Base-by-base conservation (phyloP, 2,113 vertebrate genomes). In the Theristicus caerulescens region DNA sequence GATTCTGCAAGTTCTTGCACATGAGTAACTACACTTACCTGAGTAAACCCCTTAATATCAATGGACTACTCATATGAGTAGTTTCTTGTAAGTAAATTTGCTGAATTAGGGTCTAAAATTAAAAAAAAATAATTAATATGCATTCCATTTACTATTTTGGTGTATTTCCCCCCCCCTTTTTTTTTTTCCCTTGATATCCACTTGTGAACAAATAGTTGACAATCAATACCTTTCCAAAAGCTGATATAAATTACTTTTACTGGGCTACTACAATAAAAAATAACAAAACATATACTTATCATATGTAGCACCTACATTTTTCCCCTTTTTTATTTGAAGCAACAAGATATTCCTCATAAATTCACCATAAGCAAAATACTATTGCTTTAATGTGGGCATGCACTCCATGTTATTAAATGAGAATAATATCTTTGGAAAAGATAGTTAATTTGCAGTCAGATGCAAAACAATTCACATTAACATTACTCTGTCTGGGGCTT, bases 161-260 rank as follows among this genome's bases (percentile, higher is more conserved):
- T 44, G 11, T 16, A 19, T 54, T 74, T 4, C 10, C 8, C 18
- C 10, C 1, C 2, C 2, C 4, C n/a, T n/a, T n/a, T 24, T 46
- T 80, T 44, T 36, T 86, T 94, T 79, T 84, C 12, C 9, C 24
- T 18, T 36, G 1, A 74, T 11, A 36, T 74, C 16, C 38, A 58
- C 6, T 36, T 58, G 5, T 65, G 21, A 84, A 73, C 2, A 86
- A 89, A 62, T 58, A 81, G 26, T 59, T 81, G 19, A 29, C 34
- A n/a, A 79, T 42, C 66, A 57, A 27, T 54, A 66, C 47, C 96
- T 97, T 97, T 96, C 69, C 47, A 94, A 73, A 59, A 51, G 78
- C 49, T 77, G 44, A 72, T 91, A 88, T 59, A 93, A 93, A 96
- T 91, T 57, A 83, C 9, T 89, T 96, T 92, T 77, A 91, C 51